phyloP scores from a whole-genome alignment of 37 sponge, comb jelly and placozoan genomes.

The Petrosia ficiformis region DNA sequence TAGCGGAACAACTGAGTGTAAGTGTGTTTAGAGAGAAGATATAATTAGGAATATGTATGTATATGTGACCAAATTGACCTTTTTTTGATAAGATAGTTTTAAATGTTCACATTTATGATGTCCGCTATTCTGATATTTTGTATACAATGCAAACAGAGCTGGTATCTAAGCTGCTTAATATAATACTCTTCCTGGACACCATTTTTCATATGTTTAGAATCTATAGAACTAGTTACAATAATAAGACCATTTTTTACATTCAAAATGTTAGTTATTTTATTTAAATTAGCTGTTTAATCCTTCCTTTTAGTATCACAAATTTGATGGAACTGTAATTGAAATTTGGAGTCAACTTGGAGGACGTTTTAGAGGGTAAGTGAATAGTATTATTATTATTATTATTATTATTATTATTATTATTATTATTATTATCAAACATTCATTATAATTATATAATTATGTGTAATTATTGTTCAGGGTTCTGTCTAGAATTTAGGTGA shows the following conservation, averaged over 20 bases:
- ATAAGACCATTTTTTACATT: too few relatives aligned
- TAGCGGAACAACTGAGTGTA: constrained; percentile 44
- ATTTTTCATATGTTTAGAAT: too few relatives aligned
- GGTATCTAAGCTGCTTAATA: too few relatives aligned
- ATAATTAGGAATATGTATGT: background rate
- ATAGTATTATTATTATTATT: background rate
- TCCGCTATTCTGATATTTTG: too few relatives aligned
- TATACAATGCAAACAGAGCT: too few relatives aligned
- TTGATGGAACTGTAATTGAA: constrained; percentile 95
- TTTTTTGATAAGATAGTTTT: background rate
- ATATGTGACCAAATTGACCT: background rate
- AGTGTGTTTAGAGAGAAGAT: background rate
- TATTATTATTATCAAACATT: background rate
- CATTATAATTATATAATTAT: background rate
- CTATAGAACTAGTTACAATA: too few relatives aligned
- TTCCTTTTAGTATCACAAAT: constrained; percentile 36
- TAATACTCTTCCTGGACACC: too few relatives aligned
- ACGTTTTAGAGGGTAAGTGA: constrained; percentile 49
- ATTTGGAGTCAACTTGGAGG: constrained; percentile 95
- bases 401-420: background rate
- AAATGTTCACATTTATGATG: background rate
- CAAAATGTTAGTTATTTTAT: too few relatives aligned
- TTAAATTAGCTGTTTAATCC: background rate
- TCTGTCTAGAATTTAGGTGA: too few relatives aligned
- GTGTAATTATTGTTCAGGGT: too few relatives aligned